Evolutionary conservation across 2,113 vertebrate species (phyloP).

Genomic region (pig (Sus scrofa)): T2T-Sscrofa CM000824.6:164205001-164205500

Average conservation of each 20-base stretch:
- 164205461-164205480: constrained; percentile 5
- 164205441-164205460: not conserved
- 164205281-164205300: constrained; percentile 46
- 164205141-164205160: not conserved
- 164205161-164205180: not conserved
- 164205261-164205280: not conserved
- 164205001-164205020: not conserved
- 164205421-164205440: not conserved
- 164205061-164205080: not conserved
- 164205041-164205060: not conserved
- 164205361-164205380: constrained; percentile 17
- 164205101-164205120: not conserved
- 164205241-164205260: not conserved
- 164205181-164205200: not conserved
- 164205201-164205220: constrained; percentile 22
- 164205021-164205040: not conserved
- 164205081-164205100: not conserved
- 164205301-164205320: constrained; percentile 15
- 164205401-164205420: constrained; percentile 42
- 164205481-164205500: constrained; percentile 30
- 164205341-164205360: not conserved
- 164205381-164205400: not conserved
- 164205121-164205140: not conserved
- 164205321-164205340: constrained; percentile 40
- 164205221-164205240: not conserved